Evolutionary conservation across 2,888 invertebrate species (phyloP).

Genomic region (Lysandra bellargus): DNA sequence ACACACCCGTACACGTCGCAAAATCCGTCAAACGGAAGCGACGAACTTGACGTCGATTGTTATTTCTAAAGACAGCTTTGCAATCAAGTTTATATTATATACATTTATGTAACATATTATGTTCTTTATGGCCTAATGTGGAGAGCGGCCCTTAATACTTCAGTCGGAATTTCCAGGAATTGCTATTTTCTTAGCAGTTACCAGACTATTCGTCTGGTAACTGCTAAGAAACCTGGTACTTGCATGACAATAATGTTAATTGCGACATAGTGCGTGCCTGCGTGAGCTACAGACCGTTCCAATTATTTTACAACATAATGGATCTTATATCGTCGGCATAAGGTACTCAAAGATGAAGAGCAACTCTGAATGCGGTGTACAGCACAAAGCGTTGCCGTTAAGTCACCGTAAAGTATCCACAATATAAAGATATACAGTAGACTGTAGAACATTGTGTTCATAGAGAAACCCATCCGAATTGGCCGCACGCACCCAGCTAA

Average conservation of each 20-base stretch:
- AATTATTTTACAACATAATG: no score
- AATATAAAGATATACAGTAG: background rate
- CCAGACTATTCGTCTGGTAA: no score
- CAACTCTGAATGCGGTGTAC: background rate
- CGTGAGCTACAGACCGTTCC: slow-evolving; percentile 41
- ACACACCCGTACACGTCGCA: slow-evolving; percentile 78
- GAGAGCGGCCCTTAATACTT: no score
- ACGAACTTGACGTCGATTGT: no score
- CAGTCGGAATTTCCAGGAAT: no score
- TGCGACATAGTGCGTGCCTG: slow-evolving; percentile 49
- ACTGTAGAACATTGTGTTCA: background rate
- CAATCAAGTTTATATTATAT: no score
- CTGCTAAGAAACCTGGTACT: slow-evolving; percentile 29
- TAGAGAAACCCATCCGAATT: background rate
- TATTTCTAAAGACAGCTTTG: no score
- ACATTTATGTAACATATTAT: no score
- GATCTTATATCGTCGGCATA: no score
- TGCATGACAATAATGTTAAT: slow-evolving; percentile 31
- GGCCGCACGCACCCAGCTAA: background rate
- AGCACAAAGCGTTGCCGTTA: slow-evolving; percentile 53
- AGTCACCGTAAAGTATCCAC: slow-evolving; percentile 36
- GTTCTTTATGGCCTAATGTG: no score
- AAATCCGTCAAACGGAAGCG: slow-evolving; percentile 68
- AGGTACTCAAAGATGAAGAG: background rate
- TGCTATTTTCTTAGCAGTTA: no score